Evolutionary conservation across 2,797 vertebrate genomes (phyloP).

Genomic region (Taenioides sp.): DNA sequence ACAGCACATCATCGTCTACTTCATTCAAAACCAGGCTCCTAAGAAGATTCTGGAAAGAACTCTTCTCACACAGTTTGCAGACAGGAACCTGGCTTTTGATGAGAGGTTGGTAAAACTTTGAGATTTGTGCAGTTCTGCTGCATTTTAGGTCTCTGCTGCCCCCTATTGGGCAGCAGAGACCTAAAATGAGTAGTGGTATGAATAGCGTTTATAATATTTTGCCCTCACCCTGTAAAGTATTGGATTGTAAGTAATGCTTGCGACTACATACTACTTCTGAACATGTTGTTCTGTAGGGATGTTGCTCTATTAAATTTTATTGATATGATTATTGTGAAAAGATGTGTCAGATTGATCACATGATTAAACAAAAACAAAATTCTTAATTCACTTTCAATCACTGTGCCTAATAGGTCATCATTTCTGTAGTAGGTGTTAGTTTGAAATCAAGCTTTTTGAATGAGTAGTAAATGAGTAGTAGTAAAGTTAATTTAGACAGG

Average conservation of each 20-base stretch:
- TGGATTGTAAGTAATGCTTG: slow-evolving; percentile 13
- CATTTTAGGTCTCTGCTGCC: too few relatives aligned
- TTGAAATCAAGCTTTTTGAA: too few relatives aligned
- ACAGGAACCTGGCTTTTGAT: slow-evolving; percentile 95
- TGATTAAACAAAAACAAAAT: too few relatives aligned
- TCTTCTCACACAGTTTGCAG: slow-evolving; percentile 92
- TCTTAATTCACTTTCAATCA: too few relatives aligned
- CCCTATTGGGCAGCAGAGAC: slow-evolving; percentile 57
- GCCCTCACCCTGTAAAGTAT: slow-evolving; percentile 16
- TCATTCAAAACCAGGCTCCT: slow-evolving; percentile 95
- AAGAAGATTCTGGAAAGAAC: slow-evolving; percentile 98
- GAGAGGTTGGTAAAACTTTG: slow-evolving; percentile 81
- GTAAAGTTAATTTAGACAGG: too few relatives aligned
- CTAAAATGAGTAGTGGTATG: background rate
- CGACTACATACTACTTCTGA: slow-evolving; percentile 51
- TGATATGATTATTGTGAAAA: too few relatives aligned
- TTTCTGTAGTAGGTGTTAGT: too few relatives aligned
- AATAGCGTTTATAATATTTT: slow-evolving; percentile 5
- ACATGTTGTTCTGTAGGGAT: slow-evolving; percentile 64
- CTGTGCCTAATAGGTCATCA: too few relatives aligned
- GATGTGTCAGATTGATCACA: too few relatives aligned
- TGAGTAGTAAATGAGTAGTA: too few relatives aligned
- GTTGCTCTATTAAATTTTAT: too few relatives aligned
- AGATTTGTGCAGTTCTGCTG: slow-evolving; percentile 18
- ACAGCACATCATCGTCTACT: slow-evolving; percentile 92